These are phyloP conservation scores for Reticulitermes lucifugus DNA, from an alignment of 2,888 invertebrate genomes.

Conservation along the genomic window DNA sequence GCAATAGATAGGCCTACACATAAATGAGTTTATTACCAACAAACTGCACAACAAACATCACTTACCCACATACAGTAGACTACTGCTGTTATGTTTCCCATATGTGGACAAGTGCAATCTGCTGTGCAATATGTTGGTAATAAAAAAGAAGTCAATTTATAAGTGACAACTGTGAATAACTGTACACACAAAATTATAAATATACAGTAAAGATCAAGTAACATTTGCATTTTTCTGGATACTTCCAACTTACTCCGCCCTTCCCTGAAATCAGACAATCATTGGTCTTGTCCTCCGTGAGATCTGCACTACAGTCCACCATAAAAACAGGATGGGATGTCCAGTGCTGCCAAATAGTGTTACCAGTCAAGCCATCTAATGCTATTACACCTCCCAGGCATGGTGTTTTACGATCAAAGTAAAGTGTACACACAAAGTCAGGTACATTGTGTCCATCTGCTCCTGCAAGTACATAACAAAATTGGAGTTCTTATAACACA, in stretches of 20 bases:
- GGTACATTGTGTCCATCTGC: constrained; percentile 70
- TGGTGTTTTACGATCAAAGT: constrained; percentile 72
- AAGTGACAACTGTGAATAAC: too few relatives aligned
- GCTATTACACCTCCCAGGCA: constrained; percentile 83
- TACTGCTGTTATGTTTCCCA: too few relatives aligned
- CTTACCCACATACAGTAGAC: too few relatives aligned
- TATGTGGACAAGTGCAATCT: too few relatives aligned
- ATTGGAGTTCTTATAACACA: too few relatives aligned
- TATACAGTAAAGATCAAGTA: not conserved
- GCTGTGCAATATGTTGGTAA: too few relatives aligned
- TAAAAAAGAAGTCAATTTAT: too few relatives aligned
- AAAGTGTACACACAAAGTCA: constrained; percentile 70
- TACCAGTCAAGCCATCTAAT: constrained; percentile 78
- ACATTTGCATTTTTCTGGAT: not conserved
- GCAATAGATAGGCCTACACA: too few relatives aligned
- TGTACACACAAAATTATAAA: not conserved
- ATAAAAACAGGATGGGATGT: constrained; percentile 78
- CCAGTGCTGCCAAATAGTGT: constrained; percentile 81
- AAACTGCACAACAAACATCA: too few relatives aligned
- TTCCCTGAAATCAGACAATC: constrained; percentile 80
- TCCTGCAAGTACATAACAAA: constrained; percentile 58
- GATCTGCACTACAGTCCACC: constrained; percentile 77
- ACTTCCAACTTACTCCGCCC: constrained; percentile 68
- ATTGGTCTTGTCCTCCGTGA: constrained; percentile 74
- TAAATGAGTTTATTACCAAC: too few relatives aligned